These are phyloP conservation scores for Chelonus formosanus DNA, from an alignment of 2,888 invertebrate genomes.

Conservation along the genomic window DNA sequence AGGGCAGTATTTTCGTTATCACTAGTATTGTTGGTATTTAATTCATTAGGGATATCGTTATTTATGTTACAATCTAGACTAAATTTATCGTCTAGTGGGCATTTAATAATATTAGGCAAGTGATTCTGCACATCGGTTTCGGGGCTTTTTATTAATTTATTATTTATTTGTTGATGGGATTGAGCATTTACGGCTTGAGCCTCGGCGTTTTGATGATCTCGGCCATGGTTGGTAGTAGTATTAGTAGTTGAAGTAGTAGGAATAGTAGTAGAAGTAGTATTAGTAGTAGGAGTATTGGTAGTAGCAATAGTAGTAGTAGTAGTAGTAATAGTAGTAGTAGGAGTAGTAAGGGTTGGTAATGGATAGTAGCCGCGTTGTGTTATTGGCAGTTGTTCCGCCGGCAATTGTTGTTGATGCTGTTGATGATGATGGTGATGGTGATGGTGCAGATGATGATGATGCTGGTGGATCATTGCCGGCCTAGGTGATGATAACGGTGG, in stretches of 20 bases:
- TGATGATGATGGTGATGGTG: conserved; percentile 67
- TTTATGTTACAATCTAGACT: conserved; percentile 64
- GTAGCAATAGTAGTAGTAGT: conserved; percentile 42
- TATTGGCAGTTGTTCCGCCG: conserved; percentile 54
- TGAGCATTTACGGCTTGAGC: conserved; percentile 59
- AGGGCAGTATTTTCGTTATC: conserved; percentile 64
- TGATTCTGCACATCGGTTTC: conserved; percentile 59
- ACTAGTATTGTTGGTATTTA: conserved; percentile 62
- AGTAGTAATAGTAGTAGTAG: conserved; percentile 21
- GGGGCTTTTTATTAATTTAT: conserved; percentile 45
- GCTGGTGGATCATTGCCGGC: conserved; percentile 47
- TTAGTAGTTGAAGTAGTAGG: conserved; percentile 8
- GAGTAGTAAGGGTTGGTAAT: conserved; percentile 50
- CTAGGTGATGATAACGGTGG: conserved; percentile 51
- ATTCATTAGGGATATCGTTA: conserved; percentile 58
- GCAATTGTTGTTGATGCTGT: conserved; percentile 66
- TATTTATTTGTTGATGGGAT: conserved; percentile 50
- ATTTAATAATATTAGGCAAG: conserved; percentile 61
- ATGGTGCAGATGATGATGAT: conserved; percentile 61
- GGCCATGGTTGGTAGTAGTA: conserved; percentile 8
- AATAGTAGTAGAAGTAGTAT: conserved; percentile 52
- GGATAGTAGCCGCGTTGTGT: conserved; percentile 59
- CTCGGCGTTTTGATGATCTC: conserved; percentile 43
- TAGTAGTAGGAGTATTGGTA: conserved; percentile 56
- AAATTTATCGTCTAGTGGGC: conserved; percentile 62